These are phyloP conservation scores for Drosophila arizonae DNA, from an alignment of 1,140 invertebrate species.

Conservation along the genomic window DNA sequence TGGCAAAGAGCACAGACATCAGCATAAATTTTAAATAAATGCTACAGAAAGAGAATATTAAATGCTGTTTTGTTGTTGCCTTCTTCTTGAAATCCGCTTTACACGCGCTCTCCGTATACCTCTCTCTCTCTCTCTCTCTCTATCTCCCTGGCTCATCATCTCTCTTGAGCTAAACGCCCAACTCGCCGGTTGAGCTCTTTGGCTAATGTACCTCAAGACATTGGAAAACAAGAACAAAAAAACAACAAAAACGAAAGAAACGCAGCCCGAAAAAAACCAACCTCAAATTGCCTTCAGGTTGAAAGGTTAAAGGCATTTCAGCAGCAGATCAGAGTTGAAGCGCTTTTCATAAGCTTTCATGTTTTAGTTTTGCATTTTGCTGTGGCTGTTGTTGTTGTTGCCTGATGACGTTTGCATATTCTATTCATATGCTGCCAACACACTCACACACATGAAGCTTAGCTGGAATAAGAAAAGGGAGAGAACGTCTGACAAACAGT, in stretches of 20 bases:
- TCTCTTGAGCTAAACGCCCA: constrained; percentile 19
- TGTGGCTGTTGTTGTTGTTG: constrained; percentile 48
- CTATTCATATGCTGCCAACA: constrained; percentile 32
- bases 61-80: constrained; percentile 53
- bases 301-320: constrained; percentile 70
- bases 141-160: neutral
- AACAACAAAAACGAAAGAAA: constrained; percentile 14
- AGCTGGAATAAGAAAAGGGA: neutral
- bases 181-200: constrained; percentile 20
- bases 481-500: constrained; percentile 56
- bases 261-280: constrained; percentile 12
- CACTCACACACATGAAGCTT: constrained; percentile 10
- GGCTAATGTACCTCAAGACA: constrained; percentile 26
- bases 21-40: constrained; percentile 81
- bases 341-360: constrained; percentile 16
- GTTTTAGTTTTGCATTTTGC: constrained; percentile 23
- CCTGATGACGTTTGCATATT: constrained; percentile 74
- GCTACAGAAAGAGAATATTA: constrained; percentile 74
- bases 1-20: constrained; percentile 68
- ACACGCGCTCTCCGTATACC: neutral
- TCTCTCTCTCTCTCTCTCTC: constrained; percentile 1
- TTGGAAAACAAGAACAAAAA: constrained; percentile 1
- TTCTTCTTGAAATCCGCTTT: constrained; percentile 1
- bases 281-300: constrained; percentile 15
- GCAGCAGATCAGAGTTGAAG: constrained; percentile 30